Evolutionary conservation across 53 echinoderm and acorn worm genomes (phyloP).

Genomic region (Antedon mediterranea): DNA sequence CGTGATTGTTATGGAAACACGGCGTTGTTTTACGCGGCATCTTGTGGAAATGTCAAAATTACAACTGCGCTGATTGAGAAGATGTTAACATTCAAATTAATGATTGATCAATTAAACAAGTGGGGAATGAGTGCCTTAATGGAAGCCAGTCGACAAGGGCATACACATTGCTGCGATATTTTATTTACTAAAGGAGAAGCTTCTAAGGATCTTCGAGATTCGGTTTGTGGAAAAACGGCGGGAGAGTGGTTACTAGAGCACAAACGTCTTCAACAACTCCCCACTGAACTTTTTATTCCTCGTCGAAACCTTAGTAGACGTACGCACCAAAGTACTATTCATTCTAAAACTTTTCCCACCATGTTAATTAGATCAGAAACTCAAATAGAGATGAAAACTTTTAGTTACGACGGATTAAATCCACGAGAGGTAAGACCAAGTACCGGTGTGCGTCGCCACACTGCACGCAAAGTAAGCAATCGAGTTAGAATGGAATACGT

Average conservation of each 20-base stretch:
- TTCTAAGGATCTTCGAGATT: slow-evolving; percentile 32
- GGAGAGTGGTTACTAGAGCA: slow-evolving; percentile 33
- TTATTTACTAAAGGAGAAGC: slow-evolving; percentile 39
- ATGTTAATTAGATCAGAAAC: not conserved
- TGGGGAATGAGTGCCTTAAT: slow-evolving; percentile 75
- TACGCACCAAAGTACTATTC: not conserved
- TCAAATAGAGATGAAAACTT: not conserved
- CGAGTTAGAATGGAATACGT: not conserved
- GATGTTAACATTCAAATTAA: slow-evolving; percentile 36
- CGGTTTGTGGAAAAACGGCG: slow-evolving; percentile 36
- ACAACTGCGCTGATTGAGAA: slow-evolving; percentile 27
- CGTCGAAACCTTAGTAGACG: not conserved
- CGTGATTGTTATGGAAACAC: slow-evolving; percentile 67
- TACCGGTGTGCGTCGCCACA: no score
- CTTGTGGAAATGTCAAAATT: slow-evolving; percentile 31
- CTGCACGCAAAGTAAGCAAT: not conserved
- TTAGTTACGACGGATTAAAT: no score
- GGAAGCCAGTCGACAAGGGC: slow-evolving; percentile 69
- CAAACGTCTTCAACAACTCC: not conserved
- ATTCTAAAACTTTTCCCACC: not conserved
- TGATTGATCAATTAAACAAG: slow-evolving; percentile 40
- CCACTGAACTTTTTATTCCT: not conserved
- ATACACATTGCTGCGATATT: slow-evolving; percentile 25
- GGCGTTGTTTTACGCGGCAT: slow-evolving; percentile 79
- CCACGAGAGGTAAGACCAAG: no score